Base-by-base conservation (phyloP, 2,888 invertebrate species). In the Tuta absoluta region DNA sequence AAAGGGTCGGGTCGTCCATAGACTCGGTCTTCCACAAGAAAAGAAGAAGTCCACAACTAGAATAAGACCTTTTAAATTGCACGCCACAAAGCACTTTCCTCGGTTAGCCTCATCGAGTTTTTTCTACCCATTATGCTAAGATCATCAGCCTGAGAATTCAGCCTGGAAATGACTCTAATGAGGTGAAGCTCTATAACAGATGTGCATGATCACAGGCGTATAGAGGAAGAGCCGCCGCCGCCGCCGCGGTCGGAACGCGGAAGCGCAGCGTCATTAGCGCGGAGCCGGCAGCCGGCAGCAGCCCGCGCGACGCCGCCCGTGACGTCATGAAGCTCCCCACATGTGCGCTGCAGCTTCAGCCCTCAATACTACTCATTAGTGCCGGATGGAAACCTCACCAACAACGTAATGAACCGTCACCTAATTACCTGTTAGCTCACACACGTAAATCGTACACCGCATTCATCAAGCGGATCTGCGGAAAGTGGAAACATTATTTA, bases 331-430 rank as follows among this genome's bases (percentile, higher is more conserved):
- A 1, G 33, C 3, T 3, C 38, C n/a, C n/a, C 24, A 45, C 60
- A 60, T n/a, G 60, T 60, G 60, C 45, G 24, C 0, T 38, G 58
- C 58, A 58, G 58, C 58, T 45, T 45, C 58, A 4, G 21, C 23
- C 38, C 23, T 3, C 17, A 12, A 17, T 3, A 45, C 41, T 21
- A 21, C 45, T 60, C 60, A 60, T 60, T 60, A 60, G 59, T 60
- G 60, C 48, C 41, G 59, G 45, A 24, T n/a, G 28, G 37, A 60
- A 60, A 59, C 59, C 51, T 24, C 38, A 58, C 56, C 38, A 21
- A 14, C 12, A 38, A 11, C 38, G 21, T 58, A 57, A 57, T 21
- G 58, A 58, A 12, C 58, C 58, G 58, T 37, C 38, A 58, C 58
- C 38, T 38, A 38, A 58, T 38, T 58, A 58, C 58, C 51, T 53